Evolutionary conservation across 2,888 invertebrate genomes (phyloP).

Genomic region (Oconnorella tubifera): DNA sequence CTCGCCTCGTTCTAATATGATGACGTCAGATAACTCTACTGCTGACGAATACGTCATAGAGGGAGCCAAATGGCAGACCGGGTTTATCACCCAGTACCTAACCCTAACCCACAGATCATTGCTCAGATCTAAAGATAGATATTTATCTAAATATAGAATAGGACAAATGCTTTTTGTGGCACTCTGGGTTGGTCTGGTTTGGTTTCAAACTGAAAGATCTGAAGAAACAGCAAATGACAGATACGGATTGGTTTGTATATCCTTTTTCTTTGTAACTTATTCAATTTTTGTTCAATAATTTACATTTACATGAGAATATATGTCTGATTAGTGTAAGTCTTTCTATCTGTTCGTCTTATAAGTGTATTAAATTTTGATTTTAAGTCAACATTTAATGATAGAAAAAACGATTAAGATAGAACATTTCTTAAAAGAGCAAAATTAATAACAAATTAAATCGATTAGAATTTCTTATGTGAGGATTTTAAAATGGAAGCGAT

Average conservation of each 20-base stretch:
- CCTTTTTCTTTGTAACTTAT: neutral
- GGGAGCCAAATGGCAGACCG: conserved; percentile 63
- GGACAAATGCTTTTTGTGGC: conserved; percentile 64
- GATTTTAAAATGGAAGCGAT: no score
- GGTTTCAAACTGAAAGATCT: conserved; percentile 73
- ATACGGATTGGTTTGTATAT: conserved; percentile 64
- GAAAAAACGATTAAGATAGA: no score
- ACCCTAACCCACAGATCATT: conserved; percentile 70
- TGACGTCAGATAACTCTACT: no score
- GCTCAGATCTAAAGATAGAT: conserved; percentile 62
- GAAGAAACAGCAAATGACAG: conserved; percentile 74
- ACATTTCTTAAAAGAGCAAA: no score
- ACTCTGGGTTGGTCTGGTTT: conserved; percentile 70
- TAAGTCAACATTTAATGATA: no score
- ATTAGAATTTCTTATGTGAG: no score
- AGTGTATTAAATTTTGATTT: no score
- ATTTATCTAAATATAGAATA: conserved; percentile 74
- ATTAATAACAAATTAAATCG: no score
- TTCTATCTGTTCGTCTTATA: no score
- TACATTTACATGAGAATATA: neutral
- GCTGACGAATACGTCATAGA: neutral
- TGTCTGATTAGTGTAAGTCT: no score
- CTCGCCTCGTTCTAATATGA: no score
- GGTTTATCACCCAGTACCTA: conserved; percentile 70
- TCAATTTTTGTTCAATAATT: neutral